Base-by-base conservation (phyloP, 2,888 invertebrate species). In the Catocala sponsa region DNA sequence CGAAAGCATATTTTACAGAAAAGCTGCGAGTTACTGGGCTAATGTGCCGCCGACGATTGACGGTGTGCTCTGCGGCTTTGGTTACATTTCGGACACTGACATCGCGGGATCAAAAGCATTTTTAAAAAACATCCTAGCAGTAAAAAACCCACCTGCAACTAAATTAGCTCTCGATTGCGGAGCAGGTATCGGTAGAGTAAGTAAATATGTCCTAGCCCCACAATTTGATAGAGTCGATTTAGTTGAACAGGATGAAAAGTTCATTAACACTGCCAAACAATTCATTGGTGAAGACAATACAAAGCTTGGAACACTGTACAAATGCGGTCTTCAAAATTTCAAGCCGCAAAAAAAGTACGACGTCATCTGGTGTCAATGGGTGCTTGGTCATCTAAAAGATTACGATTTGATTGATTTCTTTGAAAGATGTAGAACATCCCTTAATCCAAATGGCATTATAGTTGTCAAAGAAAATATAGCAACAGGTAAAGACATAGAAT, bases 341-440 rank as follows among this genome's bases (percentile, higher is more conserved):
- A 89, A 90, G n/a, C 98, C 98, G 0, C 94, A 95, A 65, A 93
- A 95, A 43, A 96, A 95, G 68, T 99, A 99, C 88, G 98, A 99
- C 87, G 94, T 99, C 9, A 97, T 99, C 77, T 99, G 99, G 99
- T 96, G 97, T 78, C 99, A 99, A 85, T 99, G 99, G 99, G 99
- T 99, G 7, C 90, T 98, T 13, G 97, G 98, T 0, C 97, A 99
- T 86, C 92, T 99, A 50, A 97, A 97, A 2, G 98, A 99, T 87
- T 95, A 95, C 9, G 97, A 99, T 91, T 95, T 99, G 47, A 90
- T 98, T 32, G 87, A 94, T 15, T 99, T 97, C 83, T 95, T 97
- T 54, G 89, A 93, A 68, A 95, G 95, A 66, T 96, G 97, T 85
- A 91, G 98, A 33, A 65, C 76, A 12, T 77, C 86, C 5, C 74